phyloP scores from a whole-genome alignment of 2,113 vertebrate genomes.

The Octodon degus region DNA sequence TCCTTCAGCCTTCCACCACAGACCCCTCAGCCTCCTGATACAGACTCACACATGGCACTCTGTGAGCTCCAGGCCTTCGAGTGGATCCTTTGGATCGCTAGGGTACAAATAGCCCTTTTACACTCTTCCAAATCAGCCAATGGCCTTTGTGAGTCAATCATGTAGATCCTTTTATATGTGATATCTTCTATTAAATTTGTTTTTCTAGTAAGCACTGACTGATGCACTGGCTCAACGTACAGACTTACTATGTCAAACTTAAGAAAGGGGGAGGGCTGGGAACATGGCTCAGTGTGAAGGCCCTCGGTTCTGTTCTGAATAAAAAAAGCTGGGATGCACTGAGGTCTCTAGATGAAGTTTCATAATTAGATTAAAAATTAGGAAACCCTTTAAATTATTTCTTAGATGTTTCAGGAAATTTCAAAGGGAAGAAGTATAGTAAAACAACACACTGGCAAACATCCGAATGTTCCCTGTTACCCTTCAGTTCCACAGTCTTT shows the following conservation, averaged over 20 bases:
- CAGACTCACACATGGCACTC: neutral
- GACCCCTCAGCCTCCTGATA: neutral
- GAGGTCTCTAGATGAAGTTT: constrained; percentile 7
- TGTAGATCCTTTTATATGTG: neutral
- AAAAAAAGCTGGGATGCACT: constrained; percentile 7
- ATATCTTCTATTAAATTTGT: neutral
- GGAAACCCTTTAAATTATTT: constrained; percentile 23
- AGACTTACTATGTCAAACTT: neutral
- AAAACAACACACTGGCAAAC: neutral
- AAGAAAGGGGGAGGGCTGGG: neutral
- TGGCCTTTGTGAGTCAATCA: neutral
- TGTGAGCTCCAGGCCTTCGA: neutral
- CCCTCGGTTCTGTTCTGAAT: neutral
- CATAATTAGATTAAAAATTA: constrained; percentile 53
- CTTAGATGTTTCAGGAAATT: constrained; percentile 47
- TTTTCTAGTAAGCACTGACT: neutral
- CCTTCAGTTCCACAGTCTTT: neutral
- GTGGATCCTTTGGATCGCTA: neutral
- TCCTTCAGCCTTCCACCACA: neutral
- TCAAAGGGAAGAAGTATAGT: neutral
- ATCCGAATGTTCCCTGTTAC: neutral
- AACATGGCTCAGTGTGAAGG: neutral
- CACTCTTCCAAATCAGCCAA: neutral
- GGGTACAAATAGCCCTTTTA: neutral
- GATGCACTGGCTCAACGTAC: neutral